Conservation (phyloP, 2,113 vertebrate genomes). For the Brienomyrus longianalis region DNA sequence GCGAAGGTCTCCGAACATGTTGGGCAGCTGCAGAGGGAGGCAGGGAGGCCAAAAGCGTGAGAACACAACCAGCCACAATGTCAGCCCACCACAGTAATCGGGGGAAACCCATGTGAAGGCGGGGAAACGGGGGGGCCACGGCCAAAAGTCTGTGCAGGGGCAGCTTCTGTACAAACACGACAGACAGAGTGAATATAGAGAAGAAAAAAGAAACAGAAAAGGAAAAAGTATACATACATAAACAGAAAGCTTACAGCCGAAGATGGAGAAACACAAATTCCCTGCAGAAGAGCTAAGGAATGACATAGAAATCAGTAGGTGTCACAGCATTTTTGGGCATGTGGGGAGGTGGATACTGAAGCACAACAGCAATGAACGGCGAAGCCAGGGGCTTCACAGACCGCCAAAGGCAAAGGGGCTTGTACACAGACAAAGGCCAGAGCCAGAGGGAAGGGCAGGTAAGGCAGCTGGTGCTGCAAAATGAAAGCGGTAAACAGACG, state of each 20-base stretch:
- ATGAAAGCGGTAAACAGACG: not conserved
- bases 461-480: not conserved
- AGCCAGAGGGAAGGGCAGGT: not conserved
- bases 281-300: not conserved
- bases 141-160: not conserved
- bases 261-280: not conserved
- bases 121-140: not conserved
- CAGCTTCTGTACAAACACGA: not conserved
- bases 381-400: not conserved
- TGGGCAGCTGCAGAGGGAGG: slow-evolving; percentile 72
- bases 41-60: not conserved
- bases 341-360: not conserved
- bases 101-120: too few relatives aligned
- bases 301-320: not conserved
- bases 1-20: slow-evolving; percentile 95
- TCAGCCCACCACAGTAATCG: too few relatives aligned
- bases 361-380: not conserved
- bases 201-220: not conserved
- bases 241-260: not conserved
- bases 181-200: not conserved
- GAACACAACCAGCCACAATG: not conserved
- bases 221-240: not conserved
- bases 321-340: not conserved
- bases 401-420: slow-evolving; percentile 22
- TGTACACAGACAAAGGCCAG: not conserved